Base-by-base conservation (phyloP, 2,888 invertebrate species). In the Caenorhabditis becei region DNA sequence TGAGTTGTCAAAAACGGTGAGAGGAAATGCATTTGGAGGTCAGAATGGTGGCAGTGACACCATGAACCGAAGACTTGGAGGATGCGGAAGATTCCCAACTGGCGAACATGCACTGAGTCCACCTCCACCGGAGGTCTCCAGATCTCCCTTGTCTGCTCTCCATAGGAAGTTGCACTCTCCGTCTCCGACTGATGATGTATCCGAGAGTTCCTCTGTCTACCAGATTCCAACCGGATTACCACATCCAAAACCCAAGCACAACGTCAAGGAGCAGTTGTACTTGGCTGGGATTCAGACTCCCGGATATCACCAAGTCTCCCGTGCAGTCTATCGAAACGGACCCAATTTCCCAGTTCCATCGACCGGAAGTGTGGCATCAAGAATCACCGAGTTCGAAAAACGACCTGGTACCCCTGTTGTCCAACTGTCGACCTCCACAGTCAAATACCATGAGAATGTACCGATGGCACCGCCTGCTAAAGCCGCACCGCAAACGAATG, bases 231-330 rank as follows among this genome's bases (percentile, higher is more conserved):
- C 84, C 11, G 87, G 87, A 23, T 79, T 91, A 32, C 91, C 91
- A 0, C 90, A 91, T 77, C 91, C 91, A 7, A 85, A 86, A 67
- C 91, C 91, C 8, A 88, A 89, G 54, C 91, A 91, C 83, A 90
- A 91, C 78, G 84, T 91, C 49, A 87, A 90, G 49, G 90, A 91
- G 75, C 91, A 91, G 78, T 69, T 91, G 16, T 77, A 86, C 61
- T 63, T 83, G 49, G 84, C 83, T 41, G 80, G 80, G 51, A 69
- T 83, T 58, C 80, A 83, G 49, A 63, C 77, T 14, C 77, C 77
- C 16, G 56, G 63, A 0, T 82, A 69, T 62, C 77, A n/a, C n/a
- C n/a, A 82, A 54, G 41, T 70, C 28, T 37, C 63, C 3, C 28
- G 82, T 3, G 37, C 65, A 1, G 63, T 74, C 49, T 69, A 82